phyloP scores from a whole-genome alignment of 2,113 vertebrate genomes.

The Mobula hypostoma region DNA sequence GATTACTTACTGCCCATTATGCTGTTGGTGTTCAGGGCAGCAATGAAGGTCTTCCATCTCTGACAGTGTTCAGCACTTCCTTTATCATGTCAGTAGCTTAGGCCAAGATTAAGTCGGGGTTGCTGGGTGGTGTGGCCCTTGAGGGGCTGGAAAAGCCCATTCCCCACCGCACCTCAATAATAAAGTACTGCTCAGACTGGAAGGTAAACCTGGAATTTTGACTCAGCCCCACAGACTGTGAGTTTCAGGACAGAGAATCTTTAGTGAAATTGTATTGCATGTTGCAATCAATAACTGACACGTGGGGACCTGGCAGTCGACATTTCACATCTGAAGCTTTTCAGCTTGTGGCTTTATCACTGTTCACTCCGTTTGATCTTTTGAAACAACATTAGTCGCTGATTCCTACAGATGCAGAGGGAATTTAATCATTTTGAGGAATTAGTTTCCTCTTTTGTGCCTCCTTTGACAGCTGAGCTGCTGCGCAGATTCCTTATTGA shows the following conservation, averaged over 20 bases:
- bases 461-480: not conserved
- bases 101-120: too few relatives aligned
- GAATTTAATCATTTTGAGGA: not conserved
- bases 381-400: not conserved
- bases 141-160: too few relatives aligned
- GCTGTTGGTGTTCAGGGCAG: too few relatives aligned
- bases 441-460: not conserved
- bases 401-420: not conserved
- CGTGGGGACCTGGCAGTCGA: not conserved
- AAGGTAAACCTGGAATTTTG: too few relatives aligned
- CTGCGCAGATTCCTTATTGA: not conserved
- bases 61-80: too few relatives aligned
- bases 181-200: not conserved
- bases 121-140: too few relatives aligned
- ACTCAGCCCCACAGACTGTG: not conserved
- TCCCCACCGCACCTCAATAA: too few relatives aligned
- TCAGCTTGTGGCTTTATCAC: not conserved
- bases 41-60: too few relatives aligned
- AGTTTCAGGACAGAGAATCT: not conserved
- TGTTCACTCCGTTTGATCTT: not conserved
- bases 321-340: not conserved
- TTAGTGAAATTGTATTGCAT: not conserved
- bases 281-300: not conserved
- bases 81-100: too few relatives aligned
- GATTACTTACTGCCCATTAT: too few relatives aligned